Percentiles rank a stretch among this genome's conserved stretches.
These are phyloP conservation scores for Cassiopea andromeda DNA, from an alignment of 30 jellyfish, hydroid and myxozoan species.

Conservation along the genomic window DNA sequence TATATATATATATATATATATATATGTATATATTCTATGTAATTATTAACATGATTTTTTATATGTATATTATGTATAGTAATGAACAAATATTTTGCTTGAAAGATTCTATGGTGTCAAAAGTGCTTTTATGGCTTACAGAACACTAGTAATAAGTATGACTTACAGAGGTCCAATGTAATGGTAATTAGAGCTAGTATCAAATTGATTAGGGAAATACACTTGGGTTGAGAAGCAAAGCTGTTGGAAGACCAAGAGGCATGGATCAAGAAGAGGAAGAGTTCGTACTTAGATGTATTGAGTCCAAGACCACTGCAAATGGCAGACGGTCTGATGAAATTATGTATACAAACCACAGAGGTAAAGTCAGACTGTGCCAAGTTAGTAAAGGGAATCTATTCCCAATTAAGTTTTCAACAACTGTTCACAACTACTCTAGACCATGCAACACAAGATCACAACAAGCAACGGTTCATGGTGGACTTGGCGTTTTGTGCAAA, in stretches of 20 bases:
- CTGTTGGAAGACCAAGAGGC: not conserved
- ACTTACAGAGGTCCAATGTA: too few species aligned
- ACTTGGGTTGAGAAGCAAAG: too few species aligned
- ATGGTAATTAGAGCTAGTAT: too few species aligned
- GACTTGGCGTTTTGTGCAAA: not conserved
- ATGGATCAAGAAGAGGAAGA: not conserved
- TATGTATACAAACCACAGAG: not conserved
- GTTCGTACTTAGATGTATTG: not conserved
- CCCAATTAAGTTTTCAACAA: not conserved
- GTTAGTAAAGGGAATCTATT: not conserved
- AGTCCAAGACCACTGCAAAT: not conserved
- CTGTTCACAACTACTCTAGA: not conserved
- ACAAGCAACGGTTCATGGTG: not conserved
- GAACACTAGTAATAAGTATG: too few species aligned
- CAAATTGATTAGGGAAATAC: too few species aligned
- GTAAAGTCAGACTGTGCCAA: not conserved
- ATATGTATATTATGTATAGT: too few species aligned
- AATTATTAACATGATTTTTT: too few species aligned
- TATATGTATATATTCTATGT: too few species aligned
- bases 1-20: too few species aligned
- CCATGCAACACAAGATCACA: not conserved
- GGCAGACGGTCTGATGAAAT: not conserved
- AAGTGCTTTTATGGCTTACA: too few species aligned
- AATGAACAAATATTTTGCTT: too few species aligned
- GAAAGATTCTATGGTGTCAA: too few species aligned